Percentiles rank a stretch among this genome's conserved stretches.
Evolutionary conservation across 2,113 vertebrate genomes (phyloP).

Genomic region (Apistogramma diplotaenia): DNA sequence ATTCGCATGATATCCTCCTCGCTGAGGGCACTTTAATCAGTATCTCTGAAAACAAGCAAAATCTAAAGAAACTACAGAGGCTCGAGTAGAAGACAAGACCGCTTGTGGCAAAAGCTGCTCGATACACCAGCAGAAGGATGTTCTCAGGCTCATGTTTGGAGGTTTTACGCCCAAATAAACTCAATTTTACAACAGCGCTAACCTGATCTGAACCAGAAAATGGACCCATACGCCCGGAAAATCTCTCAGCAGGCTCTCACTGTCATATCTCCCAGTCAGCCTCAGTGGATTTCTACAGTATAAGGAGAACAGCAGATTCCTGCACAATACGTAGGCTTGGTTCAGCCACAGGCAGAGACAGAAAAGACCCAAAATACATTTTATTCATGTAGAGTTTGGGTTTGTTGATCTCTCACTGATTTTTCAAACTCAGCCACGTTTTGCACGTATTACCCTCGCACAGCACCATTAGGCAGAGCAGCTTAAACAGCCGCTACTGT

Average conservation of each 20-base stretch:
- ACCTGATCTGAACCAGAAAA: slow-evolving; percentile 74
- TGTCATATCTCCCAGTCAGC: slow-evolving; percentile 34
- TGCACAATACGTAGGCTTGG: background rate
- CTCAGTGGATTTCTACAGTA: slow-evolving; percentile 24
- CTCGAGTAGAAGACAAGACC: background rate
- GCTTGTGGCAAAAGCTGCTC: slow-evolving; percentile 13
- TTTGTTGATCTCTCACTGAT: background rate
- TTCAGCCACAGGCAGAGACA: background rate
- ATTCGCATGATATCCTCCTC: background rate
- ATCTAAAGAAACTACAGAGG: slow-evolving; percentile 11
- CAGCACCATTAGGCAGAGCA: background rate
- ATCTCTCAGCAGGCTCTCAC: slow-evolving; percentile 60
- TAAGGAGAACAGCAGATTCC: slow-evolving; percentile 16
- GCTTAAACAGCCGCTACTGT: background rate
- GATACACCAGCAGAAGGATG: slow-evolving; percentile 26
- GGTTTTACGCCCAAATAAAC: slow-evolving; percentile 69
- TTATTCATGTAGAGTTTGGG: background rate
- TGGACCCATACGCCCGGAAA: slow-evolving; percentile 63
- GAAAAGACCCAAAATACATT: background rate
- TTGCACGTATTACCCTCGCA: background rate
- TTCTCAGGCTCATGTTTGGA: slow-evolving; percentile 54
- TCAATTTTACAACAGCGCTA: slow-evolving; percentile 65
- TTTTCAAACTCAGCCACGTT: background rate
- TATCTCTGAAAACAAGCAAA: background rate
- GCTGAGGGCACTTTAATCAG: slow-evolving; percentile 14